phyloP scores from a whole-genome alignment of 2,888 invertebrate genomes.

The Dioctria rufipes region DNA sequence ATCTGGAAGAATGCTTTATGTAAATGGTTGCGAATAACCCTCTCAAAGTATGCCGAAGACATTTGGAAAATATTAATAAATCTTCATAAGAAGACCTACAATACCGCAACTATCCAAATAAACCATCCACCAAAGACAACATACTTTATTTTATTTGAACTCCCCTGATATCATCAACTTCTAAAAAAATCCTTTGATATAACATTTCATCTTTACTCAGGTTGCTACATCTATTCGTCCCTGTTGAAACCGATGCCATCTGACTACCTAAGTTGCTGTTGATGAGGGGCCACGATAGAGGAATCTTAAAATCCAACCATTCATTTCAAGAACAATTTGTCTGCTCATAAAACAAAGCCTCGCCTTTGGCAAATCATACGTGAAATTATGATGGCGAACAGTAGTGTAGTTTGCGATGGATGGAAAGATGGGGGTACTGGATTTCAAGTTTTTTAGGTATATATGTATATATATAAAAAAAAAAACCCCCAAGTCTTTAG shows the following conservation, averaged over 20 bases:
- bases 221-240: constrained; percentile 8
- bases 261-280: constrained; percentile 12
- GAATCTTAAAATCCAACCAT: constrained; percentile 55
- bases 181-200: background rate
- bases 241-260: constrained; percentile 35
- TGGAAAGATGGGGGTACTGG: constrained; percentile 5
- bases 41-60: no score
- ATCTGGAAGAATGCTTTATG: no score
- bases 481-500: constrained; percentile 25
- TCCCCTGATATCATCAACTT: background rate
- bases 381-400: constrained; percentile 53
- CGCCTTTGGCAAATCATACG: constrained; percentile 58
- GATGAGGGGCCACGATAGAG: constrained; percentile 50
- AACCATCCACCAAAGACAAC: background rate
- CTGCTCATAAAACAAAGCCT: constrained; percentile 58
- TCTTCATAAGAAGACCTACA: no score
- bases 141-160: constrained; percentile 2
- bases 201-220: background rate
- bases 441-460: constrained; percentile 19
- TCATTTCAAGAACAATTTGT: constrained; percentile 59
- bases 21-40: no score
- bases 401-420: background rate
- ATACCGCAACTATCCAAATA: background rate
- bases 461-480: background rate
- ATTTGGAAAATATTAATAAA: no score